Conservation (phyloP, 2,888 invertebrate species). For the Melanotus villosus region DNA sequence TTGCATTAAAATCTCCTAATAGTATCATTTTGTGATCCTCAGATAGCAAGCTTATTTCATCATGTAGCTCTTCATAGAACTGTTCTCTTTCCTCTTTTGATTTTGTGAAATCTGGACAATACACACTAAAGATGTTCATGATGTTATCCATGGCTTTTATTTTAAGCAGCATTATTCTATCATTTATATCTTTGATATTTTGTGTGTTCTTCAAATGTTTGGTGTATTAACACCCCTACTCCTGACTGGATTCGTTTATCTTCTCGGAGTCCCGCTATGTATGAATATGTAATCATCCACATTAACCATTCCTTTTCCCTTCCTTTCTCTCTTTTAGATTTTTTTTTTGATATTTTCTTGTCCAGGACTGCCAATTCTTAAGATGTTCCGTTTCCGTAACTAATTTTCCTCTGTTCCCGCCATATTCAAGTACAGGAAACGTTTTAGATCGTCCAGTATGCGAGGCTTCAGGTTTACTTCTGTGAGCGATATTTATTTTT, state of each 20-base stretch:
- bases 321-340: background rate
- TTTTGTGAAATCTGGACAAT: too few relatives aligned
- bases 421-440: too few relatives aligned
- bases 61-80: too few relatives aligned
- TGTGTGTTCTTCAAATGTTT: background rate
- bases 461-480: too few relatives aligned
- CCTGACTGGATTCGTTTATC: background rate
- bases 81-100: too few relatives aligned
- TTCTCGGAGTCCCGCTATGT: background rate
- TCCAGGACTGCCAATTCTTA: background rate
- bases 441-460: too few relatives aligned
- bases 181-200: background rate
- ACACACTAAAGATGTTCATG: too few relatives aligned
- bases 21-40: background rate
- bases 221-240: background rate
- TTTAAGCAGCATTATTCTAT: background rate
- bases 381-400: too few relatives aligned
- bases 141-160: too few relatives aligned
- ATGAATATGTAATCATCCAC: background rate
- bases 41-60: too few relatives aligned
- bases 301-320: background rate
- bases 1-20: background rate
- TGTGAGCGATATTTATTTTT: too few relatives aligned
- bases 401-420: too few relatives aligned
- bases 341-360: background rate